A percentile compares a stretch with the other conserved stretches of the same genome.
Evolutionary conservation across 2,113 vertebrate genomes (phyloP).

Genomic region (Coracopsis vasa): DNA sequence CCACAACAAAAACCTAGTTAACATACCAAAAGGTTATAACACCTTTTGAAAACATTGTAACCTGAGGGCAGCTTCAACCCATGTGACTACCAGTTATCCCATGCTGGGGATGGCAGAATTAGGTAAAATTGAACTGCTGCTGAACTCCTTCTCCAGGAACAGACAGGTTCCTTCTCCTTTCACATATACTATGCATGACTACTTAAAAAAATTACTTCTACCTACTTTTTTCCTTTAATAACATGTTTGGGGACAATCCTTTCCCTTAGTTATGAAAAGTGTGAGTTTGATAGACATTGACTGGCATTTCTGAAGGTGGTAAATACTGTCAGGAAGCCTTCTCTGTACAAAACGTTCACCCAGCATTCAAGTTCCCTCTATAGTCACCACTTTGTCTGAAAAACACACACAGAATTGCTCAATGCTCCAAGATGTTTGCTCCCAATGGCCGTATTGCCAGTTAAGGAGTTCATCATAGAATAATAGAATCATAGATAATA

Average conservation of each 20-base stretch:
- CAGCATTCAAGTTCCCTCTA: neutral
- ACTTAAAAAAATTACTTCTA: neutral
- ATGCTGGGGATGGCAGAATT: neutral
- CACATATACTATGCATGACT: neutral
- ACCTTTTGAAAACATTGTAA: neutral
- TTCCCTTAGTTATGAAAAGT: neutral
- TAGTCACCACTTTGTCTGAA: neutral
- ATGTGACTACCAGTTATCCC: neutral
- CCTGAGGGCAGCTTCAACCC: neutral
- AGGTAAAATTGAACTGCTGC: neutral
- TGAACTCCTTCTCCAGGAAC: neutral
- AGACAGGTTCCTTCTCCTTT: neutral
- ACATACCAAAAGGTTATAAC: neutral
- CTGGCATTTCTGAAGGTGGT: neutral
- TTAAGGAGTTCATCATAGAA: neutral
- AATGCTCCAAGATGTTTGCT: neutral
- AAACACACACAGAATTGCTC: neutral
- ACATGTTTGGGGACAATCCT: neutral
- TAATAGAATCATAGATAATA: too few species aligned
- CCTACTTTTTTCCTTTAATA: neutral
- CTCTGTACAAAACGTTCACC: neutral
- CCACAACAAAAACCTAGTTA: neutral
- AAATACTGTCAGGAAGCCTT: neutral
- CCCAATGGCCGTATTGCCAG: neutral
- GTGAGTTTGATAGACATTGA: neutral